Percentiles rank a stretch among this genome's conserved stretches.
These are phyloP conservation scores for Masticophis lateralis DNA, from an alignment of 2,797 vertebrate species.

Conservation along the genomic window DNA sequence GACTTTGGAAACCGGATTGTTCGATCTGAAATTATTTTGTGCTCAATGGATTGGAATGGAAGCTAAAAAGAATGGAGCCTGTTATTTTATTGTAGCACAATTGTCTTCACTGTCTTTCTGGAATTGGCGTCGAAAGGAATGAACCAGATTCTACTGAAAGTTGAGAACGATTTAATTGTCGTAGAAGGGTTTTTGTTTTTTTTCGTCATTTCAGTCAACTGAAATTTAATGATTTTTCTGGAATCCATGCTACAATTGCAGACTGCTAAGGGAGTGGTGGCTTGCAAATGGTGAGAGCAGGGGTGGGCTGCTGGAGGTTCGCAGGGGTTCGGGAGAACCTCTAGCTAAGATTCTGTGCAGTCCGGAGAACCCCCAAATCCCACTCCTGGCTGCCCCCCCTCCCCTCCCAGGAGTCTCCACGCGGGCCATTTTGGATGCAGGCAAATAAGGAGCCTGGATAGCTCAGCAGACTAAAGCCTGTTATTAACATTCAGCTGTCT, in stretches of 20 bases:
- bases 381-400: no score
- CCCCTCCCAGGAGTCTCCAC: no score
- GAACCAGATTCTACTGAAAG: slow-evolving; percentile 31
- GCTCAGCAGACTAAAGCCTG: no score
- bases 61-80: slow-evolving; percentile 26
- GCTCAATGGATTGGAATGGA: slow-evolving; percentile 24
- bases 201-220: not conserved
- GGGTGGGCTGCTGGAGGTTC: no score
- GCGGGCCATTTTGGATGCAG: no score
- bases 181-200: not conserved
- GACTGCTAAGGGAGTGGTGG: slow-evolving; percentile 37
- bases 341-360: no score
- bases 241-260: slow-evolving; percentile 50
- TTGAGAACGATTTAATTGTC: not conserved
- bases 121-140: slow-evolving; percentile 16
- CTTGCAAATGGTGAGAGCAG: slow-evolving; percentile 8
- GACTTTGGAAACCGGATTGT: slow-evolving; percentile 58
- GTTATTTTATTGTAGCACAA: slow-evolving; percentile 46
- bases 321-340: no score
- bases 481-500: no score
- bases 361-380: no score
- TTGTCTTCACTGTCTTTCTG: slow-evolving; percentile 8
- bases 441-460: no score
- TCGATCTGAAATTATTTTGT: slow-evolving; percentile 47
- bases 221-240: slow-evolving; percentile 56